These are phyloP conservation scores for Siniperca undulata DNA, from an alignment of 2,797 vertebrate species.

Conservation along the genomic window DNA sequence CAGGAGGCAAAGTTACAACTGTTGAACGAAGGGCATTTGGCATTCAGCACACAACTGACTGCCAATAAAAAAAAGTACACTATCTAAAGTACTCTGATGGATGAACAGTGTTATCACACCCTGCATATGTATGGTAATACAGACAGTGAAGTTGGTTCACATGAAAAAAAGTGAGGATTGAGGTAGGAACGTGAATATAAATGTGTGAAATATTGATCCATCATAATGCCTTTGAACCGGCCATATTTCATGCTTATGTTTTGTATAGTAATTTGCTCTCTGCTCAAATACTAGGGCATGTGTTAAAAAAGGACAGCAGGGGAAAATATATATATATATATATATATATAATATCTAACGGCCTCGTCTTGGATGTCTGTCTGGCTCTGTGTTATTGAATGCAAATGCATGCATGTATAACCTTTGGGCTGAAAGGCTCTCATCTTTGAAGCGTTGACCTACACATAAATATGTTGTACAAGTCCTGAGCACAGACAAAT, in stretches of 20 bases:
- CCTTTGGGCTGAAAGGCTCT: slow-evolving; percentile 87
- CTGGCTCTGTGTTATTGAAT: slow-evolving; percentile 75
- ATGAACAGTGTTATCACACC: slow-evolving; percentile 48
- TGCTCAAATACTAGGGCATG: slow-evolving; percentile 68
- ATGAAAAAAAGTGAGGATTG: slow-evolving; percentile 50
- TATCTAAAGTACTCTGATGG: slow-evolving; percentile 57
- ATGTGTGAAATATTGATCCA: slow-evolving; percentile 83
- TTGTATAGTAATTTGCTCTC: slow-evolving; percentile 77
- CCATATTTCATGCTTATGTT: slow-evolving; percentile 70
- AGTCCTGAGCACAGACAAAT: slow-evolving; percentile 84
- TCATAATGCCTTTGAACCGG: slow-evolving; percentile 72
- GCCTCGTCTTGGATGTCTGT: slow-evolving; percentile 62
- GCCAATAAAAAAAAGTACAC: slow-evolving; percentile 50
- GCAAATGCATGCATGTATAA: slow-evolving; percentile 88
- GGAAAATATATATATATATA: slow-evolving; percentile 21
- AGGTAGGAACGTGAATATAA: slow-evolving; percentile 81
- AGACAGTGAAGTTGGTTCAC: slow-evolving; percentile 57
- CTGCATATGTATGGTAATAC: slow-evolving; percentile 72
- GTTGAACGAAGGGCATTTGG: slow-evolving; percentile 51
- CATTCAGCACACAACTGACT: slow-evolving; percentile 58
- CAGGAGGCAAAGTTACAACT: slow-evolving; percentile 47
- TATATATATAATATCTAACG: slow-evolving; percentile 60
- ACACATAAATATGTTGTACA: slow-evolving; percentile 84
- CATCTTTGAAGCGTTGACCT: slow-evolving; percentile 88
- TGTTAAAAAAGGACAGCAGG: slow-evolving; percentile 67